Evolutionary conservation across 2,888 invertebrate genomes (phyloP), one percentile per base, ranked within the genome.

Genomic region (Helobdella robusta): DNA sequence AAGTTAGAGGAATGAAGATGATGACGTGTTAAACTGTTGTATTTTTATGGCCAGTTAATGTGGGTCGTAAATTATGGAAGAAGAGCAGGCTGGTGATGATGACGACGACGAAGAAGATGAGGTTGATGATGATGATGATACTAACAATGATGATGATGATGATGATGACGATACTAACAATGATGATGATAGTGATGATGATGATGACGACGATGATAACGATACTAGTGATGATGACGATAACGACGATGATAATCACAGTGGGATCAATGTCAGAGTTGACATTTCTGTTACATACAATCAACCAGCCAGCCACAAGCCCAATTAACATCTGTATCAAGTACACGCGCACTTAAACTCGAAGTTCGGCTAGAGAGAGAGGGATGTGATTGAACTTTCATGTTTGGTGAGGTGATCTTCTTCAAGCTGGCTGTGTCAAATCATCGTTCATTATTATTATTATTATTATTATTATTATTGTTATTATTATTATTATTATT

Each of bases 171-270:
- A 56, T 30, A 32, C 28, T 30, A 32, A 56, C 15, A 32, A 56
- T 11, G 56, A 30, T 11, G 56, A 56, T 8, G 56, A 56, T 5
- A 32, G 32, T 30, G 56, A 56, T 56, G 56, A 56, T 56, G 56
- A 28, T 56, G 56, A 28, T 56, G 56, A 30, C 32, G 28, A 30
- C 11, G 56, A 30, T 25, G 56, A 30, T 25, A n/a, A 56, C 11
- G 56, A 56, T 25, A 32, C 8, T 25, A 32, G 32, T 30, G 56
- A 25, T 25, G 2, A 5, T 25, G 56, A 56, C 8, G 30, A 56
- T 18, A n/a, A 56, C 3, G 56, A 54, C 25, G 54, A 54, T 30
- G 56, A 30, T 30, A 32, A 1, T 30, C 30, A 56, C 32, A 15
- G 32, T 8, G 56, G 32, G 11, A n/a, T 15, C 44, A n/a, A 40